Evolutionary conservation across 2,797 vertebrate genomes (phyloP), one percentile per base, ranked within the genome.

Genomic region (Delichon dasypus): DNA sequence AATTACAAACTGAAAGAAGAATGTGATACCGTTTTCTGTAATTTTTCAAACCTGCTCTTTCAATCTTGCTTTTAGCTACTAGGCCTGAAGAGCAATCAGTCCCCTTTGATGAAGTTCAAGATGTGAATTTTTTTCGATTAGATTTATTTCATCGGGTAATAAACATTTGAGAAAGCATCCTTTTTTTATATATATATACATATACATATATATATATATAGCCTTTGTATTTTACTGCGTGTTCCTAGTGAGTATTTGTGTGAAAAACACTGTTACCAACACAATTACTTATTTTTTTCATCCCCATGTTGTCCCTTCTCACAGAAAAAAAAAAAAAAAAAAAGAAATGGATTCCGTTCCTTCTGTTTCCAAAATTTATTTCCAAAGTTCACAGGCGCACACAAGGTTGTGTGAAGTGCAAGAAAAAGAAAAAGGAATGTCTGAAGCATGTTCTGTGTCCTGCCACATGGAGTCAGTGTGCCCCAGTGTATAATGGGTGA

Each of bases 81-180:
- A 95, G 78, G 27, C 40, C 81, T 80, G 83, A 90, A 93, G 84
- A 96, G 91, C 88, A 89, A 87, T 91, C 72, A 54, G 78, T 86
- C 91, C 94, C 78, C 77, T 89, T 89, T 91, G 92, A 93, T 85
- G 60, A 81, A 94, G 53, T 95, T 90, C 91, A 95, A 85, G 95
- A 96, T 96, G 79, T 96, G 93, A 93, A 80, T 95, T 95, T 93
- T 94, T 92, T 95, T 88, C 73, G 90, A 82, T 92, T 94, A 77
- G 67, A 93, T 71, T 91, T 95, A 87, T 92, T 95, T 94, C 88
- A 90, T 93, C 11, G 2, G 65, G 84, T 96, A 96, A 95, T 96
- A 97, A 96, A 97, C 79, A 90, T 93, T 94, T 94, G 96, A 93
- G 90, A 95, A 89, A 95, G 57, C 87, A 88, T 89, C 96, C 87